A percentile compares a stretch with the other conserved stretches of the same genome.
Evolutionary conservation across 1,140 invertebrate genomes (phyloP).

Genomic region (Bombus balteatus): DNA sequence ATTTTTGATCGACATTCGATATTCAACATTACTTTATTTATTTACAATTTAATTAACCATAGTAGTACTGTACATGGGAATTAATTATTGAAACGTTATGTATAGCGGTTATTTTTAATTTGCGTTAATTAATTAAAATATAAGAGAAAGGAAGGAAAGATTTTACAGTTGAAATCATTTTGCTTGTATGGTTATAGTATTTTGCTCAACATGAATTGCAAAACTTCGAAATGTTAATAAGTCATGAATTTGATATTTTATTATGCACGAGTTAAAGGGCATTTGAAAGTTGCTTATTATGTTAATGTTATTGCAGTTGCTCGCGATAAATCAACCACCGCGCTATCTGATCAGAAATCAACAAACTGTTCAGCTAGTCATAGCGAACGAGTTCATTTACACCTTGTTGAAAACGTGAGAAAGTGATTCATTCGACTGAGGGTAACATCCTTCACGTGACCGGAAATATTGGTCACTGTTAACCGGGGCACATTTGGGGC

Average conservation of each 20-base stretch:
- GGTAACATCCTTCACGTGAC: constrained; percentile 69
- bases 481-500: constrained; percentile 58
- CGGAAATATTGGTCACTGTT: constrained; percentile 75
- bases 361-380: constrained; percentile 12
- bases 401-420: constrained; percentile 26
- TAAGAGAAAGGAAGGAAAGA: not conserved
- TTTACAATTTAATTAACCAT: too few relatives aligned
- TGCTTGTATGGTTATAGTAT: too few relatives aligned
- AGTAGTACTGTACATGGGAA: too few relatives aligned
- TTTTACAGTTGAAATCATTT: too few relatives aligned
- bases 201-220: not conserved
- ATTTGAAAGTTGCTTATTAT: not conserved
- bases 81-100: too few relatives aligned
- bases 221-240: not conserved
- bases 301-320: constrained; percentile 4
- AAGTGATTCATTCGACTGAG: constrained; percentile 66
- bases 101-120: not conserved
- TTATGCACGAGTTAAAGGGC: too few relatives aligned
- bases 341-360: constrained; percentile 28
- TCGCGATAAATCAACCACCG: not conserved
- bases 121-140: not conserved
- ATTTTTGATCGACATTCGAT: not conserved
- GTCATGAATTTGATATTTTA: not conserved
- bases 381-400: constrained; percentile 15
- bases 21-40: not conserved